Evolutionary conservation across 2,888 invertebrate species (phyloP), one percentile per base, ranked within the genome.

Genomic region (Nemoura dubitans): DNA sequence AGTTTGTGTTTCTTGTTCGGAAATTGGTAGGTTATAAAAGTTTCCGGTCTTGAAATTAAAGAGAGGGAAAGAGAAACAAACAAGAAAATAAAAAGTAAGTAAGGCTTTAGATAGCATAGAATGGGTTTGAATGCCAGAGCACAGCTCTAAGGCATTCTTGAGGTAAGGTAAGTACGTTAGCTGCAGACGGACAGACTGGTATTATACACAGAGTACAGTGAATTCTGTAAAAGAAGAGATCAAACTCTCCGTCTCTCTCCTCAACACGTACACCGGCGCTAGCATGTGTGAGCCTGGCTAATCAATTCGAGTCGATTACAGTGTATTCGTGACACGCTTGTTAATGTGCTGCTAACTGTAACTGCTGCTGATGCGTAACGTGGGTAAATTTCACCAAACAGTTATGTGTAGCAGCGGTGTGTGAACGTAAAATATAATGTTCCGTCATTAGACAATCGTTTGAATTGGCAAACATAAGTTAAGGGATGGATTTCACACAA

Each of bases 1-100:
- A 77, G 86, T 86, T 86, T 86, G 80, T 42, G 43, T 81, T 86
- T 86, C 86, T 86, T 81, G 85, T 86, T 86, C 86, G 86, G 86
- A 86, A 86, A 86, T 81, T 80, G 80, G 81, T 78, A 81, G 80
- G 78, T 86, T 80, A 27, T 27, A 43, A 80, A 43, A 81, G 86
- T 86, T 86, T 86, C 86, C 86, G 86, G 30, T 80, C 43, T 43
- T 80, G 43, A 86, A 80, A 86, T 86, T 86, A 42, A 86, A 80
- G 86, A 85, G 80, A 59, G 21, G 27, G 77, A 85, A 36, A 86
- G 81, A 81, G 43, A 86, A 86, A 86, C 78, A 30, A 78, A 78
- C 16, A 78, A 83, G 30, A 28, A 77, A 26, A 85, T 77, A 30
- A 78, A 77, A 85, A 78, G 78, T 77, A 85, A 59, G 76, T 76